Evolutionary conservation across 2,888 invertebrate species (phyloP), one percentile per base, ranked within the genome.

Genomic region (Pseudococcus longispinus): DNA sequence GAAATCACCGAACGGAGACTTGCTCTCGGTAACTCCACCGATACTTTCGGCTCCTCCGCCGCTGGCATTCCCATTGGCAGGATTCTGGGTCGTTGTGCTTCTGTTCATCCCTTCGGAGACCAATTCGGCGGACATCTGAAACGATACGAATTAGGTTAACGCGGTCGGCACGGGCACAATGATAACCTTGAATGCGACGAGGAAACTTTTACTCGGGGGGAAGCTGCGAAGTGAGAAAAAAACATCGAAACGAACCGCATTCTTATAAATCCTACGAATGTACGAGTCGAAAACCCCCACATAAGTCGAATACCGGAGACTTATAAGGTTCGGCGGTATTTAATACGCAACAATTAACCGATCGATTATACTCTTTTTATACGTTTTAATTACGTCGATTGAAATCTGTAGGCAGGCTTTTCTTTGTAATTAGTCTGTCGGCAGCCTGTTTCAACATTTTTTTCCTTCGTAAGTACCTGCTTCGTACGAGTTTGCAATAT

Each of bases 61-160:
- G 13, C 60, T 23, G 23, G 23, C 23, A 23, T 60, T 60, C 8
- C 9, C 9, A 60, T 23, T 60, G 9, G 60, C 23, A 6, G 60
- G 60, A 23, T 20, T 23, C 60, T 60, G 60, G 37, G 77, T 32
- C 37, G 37, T 80, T 5, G 77, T 29, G 15, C 29, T 70, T 18
- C 1, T 29, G 18, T 70, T 70, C 37, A 42, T 42, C 77, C 37
- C 42, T 42, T 80, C 37, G 37, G 42, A 80, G 77, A 42, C 42
- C 42, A 80, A 42, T 80, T 80, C 77, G 77, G 37, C 77, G 42
- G 77, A 80, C 77, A 80, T 80, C 77, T 80, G 77, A 42, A 80
- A 80, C 74, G 9, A 60, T 18, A 70, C 0, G 1, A 70, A 70
- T 26, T 70, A 29, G 70, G 70, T 70, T 70, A 70, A 70, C 6